Percentiles rank a stretch among this genome's conserved stretches.
phyloP scores from a whole-genome alignment of 2,888 invertebrate genomes.

The Calameuta pallipes region DNA sequence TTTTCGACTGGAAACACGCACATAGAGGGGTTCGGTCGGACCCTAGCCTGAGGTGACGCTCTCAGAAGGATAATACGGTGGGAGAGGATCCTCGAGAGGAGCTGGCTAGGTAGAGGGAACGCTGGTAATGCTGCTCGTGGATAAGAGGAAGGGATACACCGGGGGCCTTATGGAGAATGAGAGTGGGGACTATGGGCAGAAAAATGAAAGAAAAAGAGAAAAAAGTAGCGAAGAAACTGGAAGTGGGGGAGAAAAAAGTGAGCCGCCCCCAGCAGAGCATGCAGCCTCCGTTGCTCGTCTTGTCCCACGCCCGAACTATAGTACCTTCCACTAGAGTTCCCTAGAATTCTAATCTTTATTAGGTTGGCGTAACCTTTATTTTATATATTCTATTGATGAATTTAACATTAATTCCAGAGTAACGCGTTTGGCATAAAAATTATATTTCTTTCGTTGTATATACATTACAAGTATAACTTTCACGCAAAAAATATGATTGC shows the following conservation, averaged over 20 bases:
- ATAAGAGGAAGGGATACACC: conserved; percentile 3
- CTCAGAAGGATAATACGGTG: not conserved
- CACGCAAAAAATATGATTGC: not conserved
- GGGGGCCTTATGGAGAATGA: conserved; percentile 19
- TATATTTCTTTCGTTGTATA: not conserved
- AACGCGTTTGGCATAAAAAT: not conserved
- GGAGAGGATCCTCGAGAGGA: not conserved
- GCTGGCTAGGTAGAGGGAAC: not conserved
- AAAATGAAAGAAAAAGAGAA: conserved; percentile 31
- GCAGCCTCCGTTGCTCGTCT: conserved; percentile 53
- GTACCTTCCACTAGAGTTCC: not conserved
- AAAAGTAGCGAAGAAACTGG: conserved; percentile 23
- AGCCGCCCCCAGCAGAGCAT: conserved; percentile 66
- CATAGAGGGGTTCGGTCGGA: not conserved
- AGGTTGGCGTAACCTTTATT: not conserved
- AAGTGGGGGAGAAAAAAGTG: conserved; percentile 48
- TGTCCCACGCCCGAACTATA: conserved; percentile 46
- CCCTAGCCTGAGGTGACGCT: not conserved
- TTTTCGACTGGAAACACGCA: conserved; percentile 10
- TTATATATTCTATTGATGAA: not conserved
- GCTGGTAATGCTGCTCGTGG: not conserved
- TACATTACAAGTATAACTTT: not conserved
- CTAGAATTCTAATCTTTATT: conserved; percentile 14
- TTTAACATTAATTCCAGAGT: not conserved
- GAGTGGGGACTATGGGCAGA: conserved; percentile 9